Evolutionary conservation across 2,797 vertebrate genomes (phyloP).

Genomic region (Percopsis omiscomaycus): DNA sequence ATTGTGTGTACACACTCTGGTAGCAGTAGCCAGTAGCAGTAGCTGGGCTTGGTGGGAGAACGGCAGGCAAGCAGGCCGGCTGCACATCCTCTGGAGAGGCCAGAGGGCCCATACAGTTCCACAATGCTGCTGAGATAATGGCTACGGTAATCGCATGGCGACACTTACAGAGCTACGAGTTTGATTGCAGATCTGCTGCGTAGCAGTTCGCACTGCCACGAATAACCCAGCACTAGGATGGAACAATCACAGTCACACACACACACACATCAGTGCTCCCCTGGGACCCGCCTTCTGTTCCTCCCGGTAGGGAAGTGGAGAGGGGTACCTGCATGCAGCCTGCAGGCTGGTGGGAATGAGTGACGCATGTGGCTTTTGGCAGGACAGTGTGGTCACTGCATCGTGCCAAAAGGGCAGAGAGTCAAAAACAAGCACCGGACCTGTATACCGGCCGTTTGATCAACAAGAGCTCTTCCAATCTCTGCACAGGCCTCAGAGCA

Average conservation of each 20-base stretch:
- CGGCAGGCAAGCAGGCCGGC: constrained; percentile 26
- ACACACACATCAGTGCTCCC: constrained; percentile 1
- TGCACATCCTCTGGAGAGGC: constrained; percentile 43
- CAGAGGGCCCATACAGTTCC: constrained; percentile 46
- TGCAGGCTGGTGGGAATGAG: constrained; percentile 40
- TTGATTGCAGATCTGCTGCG: constrained; percentile 52
- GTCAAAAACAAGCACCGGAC: constrained; percentile 48
- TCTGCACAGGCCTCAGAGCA: constrained; percentile 28
- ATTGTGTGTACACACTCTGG: constrained; percentile 7
- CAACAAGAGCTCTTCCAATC: constrained; percentile 39
- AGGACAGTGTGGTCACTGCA: constrained; percentile 49
- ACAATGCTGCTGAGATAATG: constrained; percentile 62
- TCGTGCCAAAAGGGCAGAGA: constrained; percentile 62
- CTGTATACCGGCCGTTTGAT: constrained; percentile 42
- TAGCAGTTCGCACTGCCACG: constrained; percentile 35
- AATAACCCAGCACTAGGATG: constrained; percentile 18
- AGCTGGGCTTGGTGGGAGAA: constrained; percentile 26
- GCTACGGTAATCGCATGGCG: constrained; percentile 61
- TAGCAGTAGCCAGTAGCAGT: constrained; percentile 27
- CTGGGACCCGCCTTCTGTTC: constrained; percentile 34
- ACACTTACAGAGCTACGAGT: constrained; percentile 46
- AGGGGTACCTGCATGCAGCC: constrained; percentile 50
- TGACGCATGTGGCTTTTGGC: constrained; percentile 64
- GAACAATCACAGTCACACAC: constrained; percentile 1
- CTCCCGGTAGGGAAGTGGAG: constrained; percentile 16